A percentile compares a stretch with the other conserved stretches of the same genome.
Evolutionary conservation across 2,888 invertebrate species (phyloP).

Genomic region (Sarcophaga variegata): DNA sequence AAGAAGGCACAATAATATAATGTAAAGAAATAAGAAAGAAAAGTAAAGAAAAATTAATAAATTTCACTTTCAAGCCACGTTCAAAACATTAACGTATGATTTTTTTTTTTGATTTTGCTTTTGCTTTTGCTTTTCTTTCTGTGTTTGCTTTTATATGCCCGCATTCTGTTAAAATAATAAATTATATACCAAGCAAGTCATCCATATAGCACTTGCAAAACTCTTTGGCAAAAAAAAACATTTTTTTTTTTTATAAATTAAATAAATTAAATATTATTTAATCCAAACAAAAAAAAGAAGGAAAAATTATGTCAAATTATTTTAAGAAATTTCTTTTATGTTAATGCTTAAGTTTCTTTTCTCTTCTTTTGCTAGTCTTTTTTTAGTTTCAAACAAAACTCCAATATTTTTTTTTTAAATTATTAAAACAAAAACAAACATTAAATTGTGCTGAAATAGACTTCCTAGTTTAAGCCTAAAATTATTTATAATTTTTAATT

Average conservation of each 20-base stretch:
- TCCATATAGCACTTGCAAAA: conserved; percentile 9
- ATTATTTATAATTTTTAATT: conserved; percentile 5
- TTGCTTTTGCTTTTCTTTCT: background rate
- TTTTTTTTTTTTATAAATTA: background rate
- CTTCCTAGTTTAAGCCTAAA: conserved; percentile 31
- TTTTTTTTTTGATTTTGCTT: background rate
- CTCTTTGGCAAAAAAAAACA: background rate
- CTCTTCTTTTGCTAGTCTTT: background rate
- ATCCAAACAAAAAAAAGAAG: background rate
- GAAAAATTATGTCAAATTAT: conserved; percentile 35
- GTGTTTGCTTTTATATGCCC: too few relatives aligned
- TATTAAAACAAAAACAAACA: background rate
- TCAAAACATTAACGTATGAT: conserved; percentile 17
- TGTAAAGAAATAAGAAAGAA: background rate
- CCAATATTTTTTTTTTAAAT: background rate
- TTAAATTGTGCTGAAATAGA: background rate
- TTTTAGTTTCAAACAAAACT: background rate
- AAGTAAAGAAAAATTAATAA: conserved; percentile 24
- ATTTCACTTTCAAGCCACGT: conserved; percentile 64
- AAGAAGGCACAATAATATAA: background rate
- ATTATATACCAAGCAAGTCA: background rate
- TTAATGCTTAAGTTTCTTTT: background rate
- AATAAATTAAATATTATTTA: conserved; percentile 41
- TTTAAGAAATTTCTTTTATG: conserved; percentile 11
- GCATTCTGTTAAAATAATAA: background rate